Evolutionary conservation across 2,113 vertebrate genomes (phyloP).

Genomic region (Marmota monax): DNA sequence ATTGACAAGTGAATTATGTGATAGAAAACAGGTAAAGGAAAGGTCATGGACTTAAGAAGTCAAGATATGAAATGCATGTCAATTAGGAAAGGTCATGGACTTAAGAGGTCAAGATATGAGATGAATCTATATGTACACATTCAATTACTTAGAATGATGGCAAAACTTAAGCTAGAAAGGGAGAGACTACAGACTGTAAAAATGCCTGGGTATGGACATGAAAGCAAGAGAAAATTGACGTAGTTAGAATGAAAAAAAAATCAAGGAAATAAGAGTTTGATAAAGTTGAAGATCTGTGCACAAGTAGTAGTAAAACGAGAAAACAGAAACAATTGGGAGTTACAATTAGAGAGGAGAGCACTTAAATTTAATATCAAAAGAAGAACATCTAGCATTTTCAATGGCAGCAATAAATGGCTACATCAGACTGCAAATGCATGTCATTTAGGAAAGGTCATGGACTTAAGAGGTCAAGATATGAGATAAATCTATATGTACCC

Average conservation of each 20-base stretch:
- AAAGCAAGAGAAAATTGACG: not conserved
- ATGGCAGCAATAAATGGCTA: not conserved
- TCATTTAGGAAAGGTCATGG: not conserved
- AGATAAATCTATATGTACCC: not conserved
- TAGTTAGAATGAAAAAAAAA: not conserved
- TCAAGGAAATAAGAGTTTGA: not conserved
- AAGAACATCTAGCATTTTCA: not conserved
- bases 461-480: not conserved
- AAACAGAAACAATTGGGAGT: not conserved
- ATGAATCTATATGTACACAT: not conserved
- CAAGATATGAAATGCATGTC: not conserved
- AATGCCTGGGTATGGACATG: fast-evolving
- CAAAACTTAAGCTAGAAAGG: not conserved
- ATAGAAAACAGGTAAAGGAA: not conserved
- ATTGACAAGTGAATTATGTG: not conserved
- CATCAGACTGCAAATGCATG: not conserved
- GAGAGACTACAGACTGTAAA: fast-evolving
- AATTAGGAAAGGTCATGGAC: not conserved
- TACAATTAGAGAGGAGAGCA: not conserved
- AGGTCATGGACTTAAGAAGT: too few species aligned
- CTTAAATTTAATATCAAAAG: not conserved
- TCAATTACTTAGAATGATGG: not conserved
- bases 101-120: not conserved
- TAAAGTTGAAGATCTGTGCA: not conserved
- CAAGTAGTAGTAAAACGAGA: not conserved